These are phyloP conservation scores for Corythornis leucogaster DNA, from an alignment of 2,797 vertebrate genomes.

Conservation along the genomic window DNA sequence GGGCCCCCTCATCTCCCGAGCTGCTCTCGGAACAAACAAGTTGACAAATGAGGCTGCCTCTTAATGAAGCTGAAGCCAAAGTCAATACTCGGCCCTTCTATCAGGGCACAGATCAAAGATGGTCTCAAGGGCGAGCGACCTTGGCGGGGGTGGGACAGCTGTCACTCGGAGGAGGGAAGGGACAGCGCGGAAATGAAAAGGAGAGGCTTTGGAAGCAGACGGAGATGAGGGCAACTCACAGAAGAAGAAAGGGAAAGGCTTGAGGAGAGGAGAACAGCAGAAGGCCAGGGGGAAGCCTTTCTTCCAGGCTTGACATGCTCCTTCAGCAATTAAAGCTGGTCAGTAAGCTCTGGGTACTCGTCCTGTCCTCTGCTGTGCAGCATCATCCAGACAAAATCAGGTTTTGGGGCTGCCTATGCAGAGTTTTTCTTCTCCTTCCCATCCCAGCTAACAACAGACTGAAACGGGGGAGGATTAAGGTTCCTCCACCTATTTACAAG, in stretches of 20 bases:
- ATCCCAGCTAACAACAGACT: background rate
- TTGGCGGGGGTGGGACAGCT: constrained; percentile 51
- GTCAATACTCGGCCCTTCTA: constrained; percentile 60
- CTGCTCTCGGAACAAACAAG: constrained; percentile 50
- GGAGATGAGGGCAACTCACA: background rate
- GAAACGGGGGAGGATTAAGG: background rate
- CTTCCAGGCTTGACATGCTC: background rate
- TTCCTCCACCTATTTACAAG: background rate
- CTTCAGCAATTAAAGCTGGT: background rate
- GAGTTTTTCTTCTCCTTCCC: background rate
- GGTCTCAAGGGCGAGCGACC: constrained; percentile 40
- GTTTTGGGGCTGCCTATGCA: background rate
- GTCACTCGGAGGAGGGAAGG: constrained; percentile 8
- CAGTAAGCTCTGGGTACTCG: background rate
- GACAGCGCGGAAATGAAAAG: background rate
- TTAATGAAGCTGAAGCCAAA: constrained; percentile 52
- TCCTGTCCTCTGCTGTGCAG: background rate
- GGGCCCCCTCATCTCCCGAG: background rate
- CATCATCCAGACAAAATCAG: background rate
- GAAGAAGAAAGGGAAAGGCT: background rate
- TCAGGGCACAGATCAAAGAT: constrained; percentile 55
- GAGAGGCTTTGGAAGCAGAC: background rate
- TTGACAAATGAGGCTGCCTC: constrained; percentile 68
- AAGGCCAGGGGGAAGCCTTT: background rate
- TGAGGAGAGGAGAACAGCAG: background rate